Conservation (phyloP, 2,113 vertebrate species). For the Haemorhous mexicanus region DNA sequence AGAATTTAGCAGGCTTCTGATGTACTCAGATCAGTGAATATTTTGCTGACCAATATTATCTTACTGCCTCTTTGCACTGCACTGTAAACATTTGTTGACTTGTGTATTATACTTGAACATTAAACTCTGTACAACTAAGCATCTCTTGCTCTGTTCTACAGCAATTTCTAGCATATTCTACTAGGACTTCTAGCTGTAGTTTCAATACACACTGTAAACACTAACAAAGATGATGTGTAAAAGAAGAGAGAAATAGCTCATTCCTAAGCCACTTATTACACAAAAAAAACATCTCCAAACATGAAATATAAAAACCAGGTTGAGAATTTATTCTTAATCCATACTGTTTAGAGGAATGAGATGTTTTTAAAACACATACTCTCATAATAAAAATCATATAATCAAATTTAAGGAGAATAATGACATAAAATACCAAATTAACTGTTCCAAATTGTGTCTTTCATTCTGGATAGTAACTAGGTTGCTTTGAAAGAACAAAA, state of each 20-base stretch:
- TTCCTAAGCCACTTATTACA: not conserved
- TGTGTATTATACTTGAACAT: not conserved
- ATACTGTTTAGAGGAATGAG: not conserved
- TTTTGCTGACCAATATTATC: conserved; percentile 26
- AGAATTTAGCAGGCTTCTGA: not conserved
- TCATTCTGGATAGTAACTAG: not conserved
- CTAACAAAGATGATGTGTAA: not conserved
- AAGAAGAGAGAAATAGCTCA: not conserved
- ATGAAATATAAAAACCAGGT: not conserved
- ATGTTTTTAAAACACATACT: not conserved
- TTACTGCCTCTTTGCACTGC: not conserved
- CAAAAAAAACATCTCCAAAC: not conserved
- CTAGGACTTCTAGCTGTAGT: not conserved
- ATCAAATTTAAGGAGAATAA: not conserved
- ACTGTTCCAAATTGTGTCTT: not conserved
- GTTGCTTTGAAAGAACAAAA: not conserved
- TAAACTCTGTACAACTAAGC: not conserved
- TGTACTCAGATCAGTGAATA: not conserved
- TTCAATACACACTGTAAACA: not conserved
- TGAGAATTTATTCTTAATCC: not conserved
- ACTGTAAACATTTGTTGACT: conserved; percentile 12
- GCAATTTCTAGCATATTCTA: not conserved
- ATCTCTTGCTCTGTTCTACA: not conserved
- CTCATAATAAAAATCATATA: not conserved
- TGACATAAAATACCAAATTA: not conserved